These are phyloP conservation scores for Drosophila quinaria DNA, from an alignment of 2,888 invertebrate species.

Conservation along the genomic window DNA sequence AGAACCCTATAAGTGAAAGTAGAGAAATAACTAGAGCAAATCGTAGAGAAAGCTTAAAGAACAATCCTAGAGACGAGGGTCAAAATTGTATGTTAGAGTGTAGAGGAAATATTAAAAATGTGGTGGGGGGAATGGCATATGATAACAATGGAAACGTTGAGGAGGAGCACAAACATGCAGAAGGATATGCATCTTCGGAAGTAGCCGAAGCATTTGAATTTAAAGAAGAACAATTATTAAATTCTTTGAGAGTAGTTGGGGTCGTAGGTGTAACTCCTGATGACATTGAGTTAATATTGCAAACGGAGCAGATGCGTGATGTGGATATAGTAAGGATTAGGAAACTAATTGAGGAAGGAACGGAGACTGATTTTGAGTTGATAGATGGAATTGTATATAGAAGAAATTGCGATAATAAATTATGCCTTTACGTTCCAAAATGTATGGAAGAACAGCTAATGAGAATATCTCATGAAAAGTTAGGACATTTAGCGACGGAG, in stretches of 20 bases:
- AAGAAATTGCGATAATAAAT: neutral
- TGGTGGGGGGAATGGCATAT: neutral
- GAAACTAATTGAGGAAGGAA: neutral
- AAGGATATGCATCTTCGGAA: no score
- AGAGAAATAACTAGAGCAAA: no score
- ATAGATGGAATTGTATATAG: neutral
- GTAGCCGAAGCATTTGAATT: neutral
- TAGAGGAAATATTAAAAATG: neutral
- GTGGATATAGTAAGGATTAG: neutral
- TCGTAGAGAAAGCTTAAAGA: no score
- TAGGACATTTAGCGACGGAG: neutral
- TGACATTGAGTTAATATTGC: neutral
- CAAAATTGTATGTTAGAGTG: neutral
- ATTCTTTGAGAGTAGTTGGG: neutral
- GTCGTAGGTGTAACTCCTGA: neutral
- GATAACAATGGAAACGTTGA: no score
- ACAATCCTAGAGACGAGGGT: neutral
- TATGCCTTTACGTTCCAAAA: neutral
- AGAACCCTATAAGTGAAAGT: no score
- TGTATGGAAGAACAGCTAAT: neutral
- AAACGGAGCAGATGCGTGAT: neutral
- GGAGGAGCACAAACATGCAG: no score
- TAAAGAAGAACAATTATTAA: neutral
- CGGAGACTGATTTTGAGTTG: neutral
- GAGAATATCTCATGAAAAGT: no score